phyloP scores from a whole-genome alignment of 2,888 invertebrate species.

The Ellobium chinense region DNA sequence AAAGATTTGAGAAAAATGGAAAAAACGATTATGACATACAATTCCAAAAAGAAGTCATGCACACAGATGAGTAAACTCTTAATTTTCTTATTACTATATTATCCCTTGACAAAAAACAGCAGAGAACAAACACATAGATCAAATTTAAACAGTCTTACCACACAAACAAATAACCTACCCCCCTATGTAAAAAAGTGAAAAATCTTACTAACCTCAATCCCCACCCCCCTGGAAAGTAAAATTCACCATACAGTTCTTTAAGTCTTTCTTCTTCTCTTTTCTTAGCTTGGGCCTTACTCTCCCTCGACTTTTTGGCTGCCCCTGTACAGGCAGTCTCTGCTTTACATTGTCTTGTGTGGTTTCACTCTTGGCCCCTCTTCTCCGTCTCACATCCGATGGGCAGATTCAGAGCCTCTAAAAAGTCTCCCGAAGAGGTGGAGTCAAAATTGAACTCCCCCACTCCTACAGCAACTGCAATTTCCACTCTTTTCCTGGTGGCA shows the following conservation, averaged over 20 bases:
- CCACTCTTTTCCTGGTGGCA: slow-evolving; percentile 16
- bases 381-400: slow-evolving; percentile 16
- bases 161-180: background rate
- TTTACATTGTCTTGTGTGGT: background rate
- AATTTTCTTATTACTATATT: background rate
- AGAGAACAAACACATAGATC: background rate
- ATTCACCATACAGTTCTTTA: slow-evolving; percentile 1
- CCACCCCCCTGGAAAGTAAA: background rate
- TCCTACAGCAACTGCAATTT: slow-evolving; percentile 9
- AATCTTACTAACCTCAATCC: background rate
- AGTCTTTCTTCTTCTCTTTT: slow-evolving; percentile 2
- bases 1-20: slow-evolving; percentile 4
- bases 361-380: slow-evolving; percentile 10
- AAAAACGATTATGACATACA: slow-evolving; percentile 5
- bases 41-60: background rate
- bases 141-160: background rate
- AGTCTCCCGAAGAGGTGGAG: slow-evolving; percentile 11
- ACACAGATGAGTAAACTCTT: background rate
- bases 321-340: background rate
- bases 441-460: slow-evolving; percentile 42
- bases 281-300: slow-evolving; percentile 6
- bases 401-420: slow-evolving; percentile 22
- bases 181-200: background rate
- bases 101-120: background rate
- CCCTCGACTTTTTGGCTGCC: background rate